A percentile compares a stretch with the other conserved stretches of the same genome.
phyloP scores from a whole-genome alignment of 2,888 invertebrate genomes.

The Vesta saturnalis region DNA sequence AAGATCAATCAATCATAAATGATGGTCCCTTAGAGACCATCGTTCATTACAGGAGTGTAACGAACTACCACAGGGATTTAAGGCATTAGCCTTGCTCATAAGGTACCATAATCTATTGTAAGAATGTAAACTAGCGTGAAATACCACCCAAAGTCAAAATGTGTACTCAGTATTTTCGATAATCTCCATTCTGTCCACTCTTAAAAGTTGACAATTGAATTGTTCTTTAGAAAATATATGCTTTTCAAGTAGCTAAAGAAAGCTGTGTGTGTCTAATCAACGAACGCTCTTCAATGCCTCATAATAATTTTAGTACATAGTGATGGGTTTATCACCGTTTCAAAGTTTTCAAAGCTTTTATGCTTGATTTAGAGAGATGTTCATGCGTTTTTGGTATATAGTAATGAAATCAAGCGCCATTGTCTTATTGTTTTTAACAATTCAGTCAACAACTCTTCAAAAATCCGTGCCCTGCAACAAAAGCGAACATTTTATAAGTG shows the following conservation, averaged over 20 bases:
- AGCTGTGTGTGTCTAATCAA: constrained; percentile 13
- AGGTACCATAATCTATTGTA: constrained; percentile 21
- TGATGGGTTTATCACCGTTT: constrained; percentile 30
- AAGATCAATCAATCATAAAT: constrained; percentile 32
- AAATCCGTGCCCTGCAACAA: constrained; percentile 36
- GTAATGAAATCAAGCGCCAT: constrained; percentile 15
- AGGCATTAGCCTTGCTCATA: constrained; percentile 31
- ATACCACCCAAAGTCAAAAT: constrained; percentile 26
- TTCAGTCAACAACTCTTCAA: constrained; percentile 29
- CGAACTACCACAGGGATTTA: constrained; percentile 31
- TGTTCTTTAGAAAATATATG: constrained; percentile 20
- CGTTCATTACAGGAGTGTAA: constrained; percentile 36
- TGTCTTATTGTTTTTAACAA: constrained; percentile 31
- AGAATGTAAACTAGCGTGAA: constrained; percentile 28
- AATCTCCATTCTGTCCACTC: constrained; percentile 17
- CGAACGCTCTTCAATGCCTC: not conserved
- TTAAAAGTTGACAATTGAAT: constrained; percentile 24
- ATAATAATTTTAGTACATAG: constrained; percentile 23
- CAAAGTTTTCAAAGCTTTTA: not conserved
- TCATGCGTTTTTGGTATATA: not conserved
- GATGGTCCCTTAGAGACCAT: constrained; percentile 42
- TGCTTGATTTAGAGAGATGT: too few species aligned
- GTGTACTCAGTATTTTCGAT: constrained; percentile 17
- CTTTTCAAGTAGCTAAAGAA: constrained; percentile 19
- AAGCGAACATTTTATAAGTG: constrained; percentile 30